These are phyloP conservation scores for Phylloscopus trochilus DNA, from an alignment of 2,113 vertebrate genomes.

Conservation along the genomic window DNA sequence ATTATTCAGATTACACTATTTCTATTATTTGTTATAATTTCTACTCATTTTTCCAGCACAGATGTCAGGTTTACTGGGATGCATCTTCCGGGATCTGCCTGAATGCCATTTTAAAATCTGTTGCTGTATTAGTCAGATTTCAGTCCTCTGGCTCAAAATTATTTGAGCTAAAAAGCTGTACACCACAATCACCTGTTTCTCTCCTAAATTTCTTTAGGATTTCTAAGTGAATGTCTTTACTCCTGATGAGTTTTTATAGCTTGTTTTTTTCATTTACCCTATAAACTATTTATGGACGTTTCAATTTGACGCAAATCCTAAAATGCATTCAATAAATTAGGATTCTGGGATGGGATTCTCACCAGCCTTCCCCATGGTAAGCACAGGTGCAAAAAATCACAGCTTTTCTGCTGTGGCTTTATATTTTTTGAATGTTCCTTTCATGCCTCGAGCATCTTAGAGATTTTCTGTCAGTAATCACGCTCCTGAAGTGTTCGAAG, in stretches of 20 bases:
- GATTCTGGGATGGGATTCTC: background rate
- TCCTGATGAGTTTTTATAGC: background rate
- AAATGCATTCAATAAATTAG: constrained; percentile 4
- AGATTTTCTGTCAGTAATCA: background rate
- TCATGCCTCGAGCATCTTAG: background rate
- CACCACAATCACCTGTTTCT: background rate
- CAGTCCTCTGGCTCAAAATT: background rate
- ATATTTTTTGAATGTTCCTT: background rate
- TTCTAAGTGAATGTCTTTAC: background rate
- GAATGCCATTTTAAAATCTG: background rate
- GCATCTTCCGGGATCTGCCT: background rate
- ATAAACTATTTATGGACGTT: background rate
- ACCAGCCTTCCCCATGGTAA: background rate
- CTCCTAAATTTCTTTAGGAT: background rate
- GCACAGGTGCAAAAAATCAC: background rate
- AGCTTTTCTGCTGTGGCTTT: background rate
- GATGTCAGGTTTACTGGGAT: background rate
- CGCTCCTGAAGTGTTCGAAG: background rate
- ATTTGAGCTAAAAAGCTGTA: background rate
- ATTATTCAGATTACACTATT: background rate
- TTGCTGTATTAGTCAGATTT: background rate
- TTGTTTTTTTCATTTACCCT: background rate
- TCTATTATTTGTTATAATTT: background rate
- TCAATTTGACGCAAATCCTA: background rate
- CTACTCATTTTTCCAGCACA: background rate